A percentile compares a stretch with the other conserved stretches of the same genome.
These are phyloP conservation scores for Tenthredo livida DNA, from an alignment of 2,888 invertebrate species.

Conservation along the genomic window DNA sequence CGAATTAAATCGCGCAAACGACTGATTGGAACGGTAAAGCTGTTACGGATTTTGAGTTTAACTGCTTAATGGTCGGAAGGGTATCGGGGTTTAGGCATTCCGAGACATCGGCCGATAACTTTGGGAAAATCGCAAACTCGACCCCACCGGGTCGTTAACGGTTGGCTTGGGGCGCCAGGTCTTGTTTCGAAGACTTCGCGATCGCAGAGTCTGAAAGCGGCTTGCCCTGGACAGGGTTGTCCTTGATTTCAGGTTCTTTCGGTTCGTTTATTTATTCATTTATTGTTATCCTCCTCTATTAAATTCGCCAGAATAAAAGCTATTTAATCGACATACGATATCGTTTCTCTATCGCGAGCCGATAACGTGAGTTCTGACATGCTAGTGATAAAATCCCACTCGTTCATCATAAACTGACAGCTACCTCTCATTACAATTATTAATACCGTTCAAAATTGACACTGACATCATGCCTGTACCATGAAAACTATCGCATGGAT, in stretches of 20 bases:
- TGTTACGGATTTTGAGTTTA: slow-evolving; percentile 36
- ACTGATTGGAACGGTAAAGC: slow-evolving; percentile 35
- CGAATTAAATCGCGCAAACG: slow-evolving; percentile 18
- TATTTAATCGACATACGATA: neutral
- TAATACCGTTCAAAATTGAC: too few species aligned
- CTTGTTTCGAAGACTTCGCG: slow-evolving; percentile 39
- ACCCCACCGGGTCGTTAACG: slow-evolving; percentile 20
- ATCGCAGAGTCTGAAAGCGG: neutral
- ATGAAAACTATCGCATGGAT: neutral
- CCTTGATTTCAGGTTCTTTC: slow-evolving; percentile 21
- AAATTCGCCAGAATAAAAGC: neutral
- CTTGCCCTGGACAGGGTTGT: neutral
- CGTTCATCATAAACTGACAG: neutral
- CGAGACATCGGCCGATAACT: slow-evolving; percentile 16
- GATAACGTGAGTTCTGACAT: neutral
- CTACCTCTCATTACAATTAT: neutral
- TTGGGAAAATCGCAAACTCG: slow-evolving; percentile 26
- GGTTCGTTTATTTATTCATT: slow-evolving; percentile 28
- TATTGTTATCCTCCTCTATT: neutral
- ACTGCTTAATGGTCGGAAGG: slow-evolving; percentile 15
- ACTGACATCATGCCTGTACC: too few species aligned
- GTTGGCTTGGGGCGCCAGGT: neutral
- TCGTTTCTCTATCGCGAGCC: neutral
- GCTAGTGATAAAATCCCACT: neutral
- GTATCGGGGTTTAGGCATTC: slow-evolving; percentile 40